phyloP scores from a whole-genome alignment of 2,797 vertebrate genomes.

The Hephaestus fuliginosus region DNA sequence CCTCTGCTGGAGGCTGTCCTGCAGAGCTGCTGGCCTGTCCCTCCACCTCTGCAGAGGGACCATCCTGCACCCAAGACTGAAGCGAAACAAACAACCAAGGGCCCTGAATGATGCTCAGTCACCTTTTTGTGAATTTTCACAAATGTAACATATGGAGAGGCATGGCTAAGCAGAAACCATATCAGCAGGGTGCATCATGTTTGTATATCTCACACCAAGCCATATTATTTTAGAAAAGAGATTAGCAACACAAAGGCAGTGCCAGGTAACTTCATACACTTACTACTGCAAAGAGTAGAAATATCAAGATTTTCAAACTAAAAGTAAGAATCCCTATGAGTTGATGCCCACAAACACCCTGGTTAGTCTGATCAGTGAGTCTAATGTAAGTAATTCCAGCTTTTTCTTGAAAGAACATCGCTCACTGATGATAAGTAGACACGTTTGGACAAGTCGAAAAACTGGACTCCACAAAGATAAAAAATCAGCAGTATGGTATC shows the following conservation, averaged over 20 bases:
- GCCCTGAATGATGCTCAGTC: not conserved
- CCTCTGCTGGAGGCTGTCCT: slow-evolving; percentile 65
- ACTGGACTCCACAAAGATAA: not conserved
- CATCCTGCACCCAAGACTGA: slow-evolving; percentile 38
- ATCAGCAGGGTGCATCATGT: not conserved
- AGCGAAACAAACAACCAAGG: not conserved
- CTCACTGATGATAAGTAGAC: not conserved
- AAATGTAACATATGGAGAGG: slow-evolving; percentile 4
- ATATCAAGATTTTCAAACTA: not conserved
- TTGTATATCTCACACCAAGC: not conserved
- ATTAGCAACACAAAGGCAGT: not conserved
- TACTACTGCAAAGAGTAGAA: not conserved
- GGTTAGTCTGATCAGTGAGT: not conserved
- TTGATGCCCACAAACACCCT: not conserved
- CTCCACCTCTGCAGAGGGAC: slow-evolving; percentile 41
- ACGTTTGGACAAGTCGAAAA: not conserved
- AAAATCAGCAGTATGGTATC: not conserved
- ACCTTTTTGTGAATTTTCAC: not conserved
- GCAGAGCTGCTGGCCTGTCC: slow-evolving; percentile 56
- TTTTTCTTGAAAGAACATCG: not conserved
- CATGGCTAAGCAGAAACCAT: not conserved
- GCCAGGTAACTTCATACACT: not conserved
- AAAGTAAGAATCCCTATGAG: not conserved
- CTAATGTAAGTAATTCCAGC: not conserved
- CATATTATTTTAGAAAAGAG: not conserved